A percentile compares a stretch with the other conserved stretches of the same genome.
Conservation (phyloP, 1,140 invertebrate genomes). For the Temnothorax curvispinosus region DNA sequence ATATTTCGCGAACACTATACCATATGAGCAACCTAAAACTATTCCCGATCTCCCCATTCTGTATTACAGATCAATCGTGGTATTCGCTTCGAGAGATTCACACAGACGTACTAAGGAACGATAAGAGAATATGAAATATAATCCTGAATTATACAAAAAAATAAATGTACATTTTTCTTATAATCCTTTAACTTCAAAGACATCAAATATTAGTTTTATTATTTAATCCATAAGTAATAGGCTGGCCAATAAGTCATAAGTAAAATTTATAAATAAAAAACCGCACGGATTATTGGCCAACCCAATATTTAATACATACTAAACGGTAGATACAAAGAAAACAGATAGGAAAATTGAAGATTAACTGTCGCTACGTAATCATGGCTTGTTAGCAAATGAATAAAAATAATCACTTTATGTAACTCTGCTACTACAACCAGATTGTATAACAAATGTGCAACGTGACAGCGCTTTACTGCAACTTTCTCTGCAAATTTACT, state of each 20-base stretch:
- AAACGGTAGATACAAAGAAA: not conserved
- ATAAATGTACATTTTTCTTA: not conserved
- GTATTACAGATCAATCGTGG: conserved; percentile 7
- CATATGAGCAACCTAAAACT: conserved; percentile 3
- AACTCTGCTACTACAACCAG: conserved; percentile 22
- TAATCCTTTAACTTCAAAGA: not conserved
- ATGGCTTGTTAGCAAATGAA: conserved; percentile 40
- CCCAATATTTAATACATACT: not conserved
- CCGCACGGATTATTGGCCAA: too few relatives aligned
- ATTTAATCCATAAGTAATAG: not conserved
- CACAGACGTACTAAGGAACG: not conserved
- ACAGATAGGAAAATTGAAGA: conserved; percentile 6
- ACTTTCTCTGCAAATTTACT: conserved; percentile 42
- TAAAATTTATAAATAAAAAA: too few relatives aligned
- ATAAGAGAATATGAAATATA: not conserved
- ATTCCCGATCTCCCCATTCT: conserved; percentile 16
- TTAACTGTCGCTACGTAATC: conserved; percentile 26
- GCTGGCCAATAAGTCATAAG: too few relatives aligned
- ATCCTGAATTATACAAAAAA: not conserved
- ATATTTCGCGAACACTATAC: not conserved
- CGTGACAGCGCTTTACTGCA: not conserved
- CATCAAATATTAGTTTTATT: not conserved
- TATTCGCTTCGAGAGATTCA: conserved; percentile 7
- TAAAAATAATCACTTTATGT: conserved; percentile 52
- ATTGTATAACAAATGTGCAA: conserved; percentile 51